Evolutionary conservation across 2,888 invertebrate genomes (phyloP).

Genomic region (Dryocosmus kuriphilus): DNA sequence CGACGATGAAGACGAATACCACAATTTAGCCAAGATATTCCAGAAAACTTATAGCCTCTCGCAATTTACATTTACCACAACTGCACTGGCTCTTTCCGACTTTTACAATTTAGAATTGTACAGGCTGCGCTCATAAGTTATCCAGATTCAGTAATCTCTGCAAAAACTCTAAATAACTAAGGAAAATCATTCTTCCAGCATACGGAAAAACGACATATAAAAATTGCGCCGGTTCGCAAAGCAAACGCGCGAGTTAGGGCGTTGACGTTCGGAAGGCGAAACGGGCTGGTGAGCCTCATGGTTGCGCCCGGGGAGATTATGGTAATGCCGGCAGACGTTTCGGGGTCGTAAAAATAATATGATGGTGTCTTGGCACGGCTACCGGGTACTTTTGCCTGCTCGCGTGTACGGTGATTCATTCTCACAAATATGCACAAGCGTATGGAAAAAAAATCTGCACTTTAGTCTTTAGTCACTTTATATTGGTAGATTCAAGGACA

Average conservation of each 20-base stretch:
- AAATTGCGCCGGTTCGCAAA: conserved; percentile 10
- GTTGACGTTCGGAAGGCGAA: conserved; percentile 29
- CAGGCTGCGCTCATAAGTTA: conserved; percentile 24
- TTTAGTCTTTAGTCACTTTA: neutral
- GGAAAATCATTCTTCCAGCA: conserved; percentile 6
- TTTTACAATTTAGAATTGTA: conserved; percentile 31
- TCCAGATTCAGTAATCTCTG: conserved; percentile 2
- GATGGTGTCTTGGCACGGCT: conserved; percentile 70
- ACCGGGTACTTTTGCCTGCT: conserved; percentile 69
- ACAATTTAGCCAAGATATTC: conserved; percentile 25
- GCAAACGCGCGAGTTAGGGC: conserved; percentile 6
- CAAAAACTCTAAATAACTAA: conserved; percentile 27
- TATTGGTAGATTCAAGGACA: neutral
- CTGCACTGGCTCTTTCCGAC: conserved; percentile 14
- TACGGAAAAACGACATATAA: neutral
- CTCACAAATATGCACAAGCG: conserved; percentile 9
- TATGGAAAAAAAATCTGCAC: neutral
- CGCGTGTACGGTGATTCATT: conserved; percentile 67
- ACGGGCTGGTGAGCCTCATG: conserved; percentile 31
- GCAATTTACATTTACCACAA: conserved; percentile 28
- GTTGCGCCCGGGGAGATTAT: conserved; percentile 67
- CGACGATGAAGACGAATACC: conserved; percentile 16
- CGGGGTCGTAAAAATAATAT: conserved; percentile 74
- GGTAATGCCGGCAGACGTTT: conserved; percentile 73
- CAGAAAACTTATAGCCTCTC: conserved; percentile 14